Conservation (phyloP, 2,113 vertebrate genomes). For the Brienomyrus brachyistius region DNA sequence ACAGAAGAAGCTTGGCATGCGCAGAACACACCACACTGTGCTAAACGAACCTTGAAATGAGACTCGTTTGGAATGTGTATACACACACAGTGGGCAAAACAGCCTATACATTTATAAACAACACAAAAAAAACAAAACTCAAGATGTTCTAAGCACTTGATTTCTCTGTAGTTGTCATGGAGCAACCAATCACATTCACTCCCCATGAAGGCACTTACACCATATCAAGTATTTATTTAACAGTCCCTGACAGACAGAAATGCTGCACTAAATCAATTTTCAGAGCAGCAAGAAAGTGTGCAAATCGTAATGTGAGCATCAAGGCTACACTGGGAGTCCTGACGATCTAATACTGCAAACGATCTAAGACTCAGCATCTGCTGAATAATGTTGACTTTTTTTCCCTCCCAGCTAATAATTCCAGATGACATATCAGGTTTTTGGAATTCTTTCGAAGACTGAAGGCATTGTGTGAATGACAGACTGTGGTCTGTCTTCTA, state of each 20-base stretch:
- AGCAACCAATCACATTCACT: background rate
- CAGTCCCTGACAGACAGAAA: background rate
- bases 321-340: background rate
- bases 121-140: background rate
- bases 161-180: background rate
- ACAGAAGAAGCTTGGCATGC: background rate
- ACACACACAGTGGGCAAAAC: background rate
- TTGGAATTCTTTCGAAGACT: background rate
- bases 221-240: background rate
- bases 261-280: background rate
- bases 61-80: background rate
- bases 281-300: background rate
- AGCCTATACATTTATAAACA: background rate
- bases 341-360: background rate
- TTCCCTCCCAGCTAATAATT: conserved; percentile 4
- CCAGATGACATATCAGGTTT: background rate
- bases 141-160: background rate
- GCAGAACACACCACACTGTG: background rate
- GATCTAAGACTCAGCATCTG: background rate
- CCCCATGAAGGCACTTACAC: background rate
- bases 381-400: background rate
- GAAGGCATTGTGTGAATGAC: background rate
- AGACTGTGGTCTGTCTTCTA: background rate
- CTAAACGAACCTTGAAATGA: background rate
- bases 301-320: background rate